A percentile compares a stretch with the other conserved stretches of the same genome.
phyloP scores from a whole-genome alignment of 2,113 vertebrate species.

The Naja naja region DNA sequence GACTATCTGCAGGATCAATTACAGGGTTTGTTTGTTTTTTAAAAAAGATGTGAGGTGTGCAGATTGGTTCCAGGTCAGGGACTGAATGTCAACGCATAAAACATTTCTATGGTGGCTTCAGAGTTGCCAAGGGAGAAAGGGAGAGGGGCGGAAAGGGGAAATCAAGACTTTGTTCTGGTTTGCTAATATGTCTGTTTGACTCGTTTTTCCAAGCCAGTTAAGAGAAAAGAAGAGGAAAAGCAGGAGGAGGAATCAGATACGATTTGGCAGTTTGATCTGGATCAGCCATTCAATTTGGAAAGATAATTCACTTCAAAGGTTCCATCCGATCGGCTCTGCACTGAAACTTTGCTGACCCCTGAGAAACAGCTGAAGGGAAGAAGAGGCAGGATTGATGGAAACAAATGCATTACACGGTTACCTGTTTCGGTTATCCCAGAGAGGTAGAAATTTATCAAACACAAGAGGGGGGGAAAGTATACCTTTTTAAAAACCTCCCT shows the following conservation, averaged over 20 bases:
- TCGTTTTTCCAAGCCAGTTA: neutral
- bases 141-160: neutral
- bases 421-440: too few relatives aligned
- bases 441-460: neutral
- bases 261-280: neutral
- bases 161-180: neutral
- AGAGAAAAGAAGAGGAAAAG: neutral
- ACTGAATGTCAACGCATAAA: too few relatives aligned
- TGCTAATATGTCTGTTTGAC: neutral
- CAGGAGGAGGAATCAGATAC: neutral
- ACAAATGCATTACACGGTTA: neutral
- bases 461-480: neutral
- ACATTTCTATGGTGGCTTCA: too few relatives aligned
- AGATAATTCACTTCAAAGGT: neutral
- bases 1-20: too few relatives aligned
- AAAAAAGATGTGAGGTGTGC: too few relatives aligned
- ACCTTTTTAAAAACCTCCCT: neutral
- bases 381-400: conserved; percentile 7
- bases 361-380: neutral
- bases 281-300: neutral
- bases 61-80: neutral
- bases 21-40: too few relatives aligned
- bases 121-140: too few relatives aligned
- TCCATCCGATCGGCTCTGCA: neutral
- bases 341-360: neutral